A percentile compares a stretch with the other conserved stretches of the same genome.
Conservation (phyloP, 2,888 invertebrate species). For the Branchipolynoe longqiensis region DNA sequence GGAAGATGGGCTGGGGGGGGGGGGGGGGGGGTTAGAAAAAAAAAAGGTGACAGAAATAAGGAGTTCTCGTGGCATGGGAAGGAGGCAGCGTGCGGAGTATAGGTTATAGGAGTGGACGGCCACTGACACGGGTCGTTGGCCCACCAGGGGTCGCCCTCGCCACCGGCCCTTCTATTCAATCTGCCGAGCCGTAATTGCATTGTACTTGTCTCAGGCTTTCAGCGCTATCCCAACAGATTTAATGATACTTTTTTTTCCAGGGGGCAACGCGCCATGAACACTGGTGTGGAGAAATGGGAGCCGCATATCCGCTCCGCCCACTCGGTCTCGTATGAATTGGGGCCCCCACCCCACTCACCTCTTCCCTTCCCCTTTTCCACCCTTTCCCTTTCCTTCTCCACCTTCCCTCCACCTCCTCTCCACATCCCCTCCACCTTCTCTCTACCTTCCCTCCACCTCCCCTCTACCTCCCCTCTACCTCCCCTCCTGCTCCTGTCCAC, state of each 20-base stretch:
- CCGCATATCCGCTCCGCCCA: slow-evolving; percentile 38
- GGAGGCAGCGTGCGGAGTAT: neutral
- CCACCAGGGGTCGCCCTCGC: slow-evolving; percentile 21
- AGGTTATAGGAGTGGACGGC: neutral
- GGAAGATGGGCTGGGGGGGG: neutral
- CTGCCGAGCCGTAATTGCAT: slow-evolving; percentile 45
- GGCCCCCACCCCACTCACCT: neutral
- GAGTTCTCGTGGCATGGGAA: neutral
- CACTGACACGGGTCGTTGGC: slow-evolving; percentile 10
- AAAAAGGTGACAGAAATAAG: no score
- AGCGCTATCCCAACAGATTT: slow-evolving; percentile 59
- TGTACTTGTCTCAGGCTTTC: slow-evolving; percentile 51
- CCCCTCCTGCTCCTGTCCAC: neutral
- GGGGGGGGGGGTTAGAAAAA: slow-evolving; percentile 25
- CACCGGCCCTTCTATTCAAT: slow-evolving; percentile 46
- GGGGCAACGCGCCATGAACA: slow-evolving; percentile 54
- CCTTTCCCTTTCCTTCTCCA: no score
- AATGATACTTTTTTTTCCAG: slow-evolving; percentile 62
- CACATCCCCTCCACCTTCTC: no score
- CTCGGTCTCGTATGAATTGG: neutral
- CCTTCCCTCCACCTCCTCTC: neutral
- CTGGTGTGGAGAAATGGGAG: slow-evolving; percentile 17
- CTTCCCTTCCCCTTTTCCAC: no score
- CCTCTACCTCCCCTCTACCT: slow-evolving; percentile 23
- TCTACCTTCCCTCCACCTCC: no score